Base-by-base conservation (phyloP, 2,797 vertebrate genomes). In the Acrossocheilus wenchowensis region DNA sequence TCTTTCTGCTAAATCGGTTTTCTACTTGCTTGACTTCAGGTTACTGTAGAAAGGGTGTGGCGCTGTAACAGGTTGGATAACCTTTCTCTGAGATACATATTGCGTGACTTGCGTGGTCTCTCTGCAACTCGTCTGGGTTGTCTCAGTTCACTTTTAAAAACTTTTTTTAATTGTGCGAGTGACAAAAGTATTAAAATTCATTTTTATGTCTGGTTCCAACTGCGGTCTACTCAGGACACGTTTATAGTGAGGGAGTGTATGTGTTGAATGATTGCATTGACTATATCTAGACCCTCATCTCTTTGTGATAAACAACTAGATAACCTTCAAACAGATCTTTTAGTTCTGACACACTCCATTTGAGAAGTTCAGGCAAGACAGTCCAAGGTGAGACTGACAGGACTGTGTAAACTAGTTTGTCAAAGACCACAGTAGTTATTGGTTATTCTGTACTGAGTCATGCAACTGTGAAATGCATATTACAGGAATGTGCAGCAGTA, bases 1-100 rank as follows among this genome's bases (percentile, higher is more conserved):
- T 26, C 1, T 78, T 75, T 77, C 4, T 50, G 3, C 1, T 77
- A 9, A 60, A 26, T 78, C 36, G 39, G 64, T 15, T 60, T 48
- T n/a, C 23, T 66, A 4, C 17, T 48, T 81, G 79, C 30, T 85
- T 36, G 2, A 41, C 54, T 4, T 0, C 34, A 73, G 91, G 92
- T 93, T 89, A 91, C 90, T 92, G 91, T 87, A 82, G 90, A 88
- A 86, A 90, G 88, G 78, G 88, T 66, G 85, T 45, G 85, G 26
- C 50, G 87, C 83, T 81, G 89, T 78, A 91, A 93, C 93, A 87
- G 92, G 93, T 94, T 92, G 86, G 91, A 91, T 92, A 90, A 87
- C 89, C 90, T 84, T 48, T 62, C 26, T 1, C 60, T 66, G 68
- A 19, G 66, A 78, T 48, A 21, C 4, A 81, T 50, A 39, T 54